Conservation (phyloP, 2,797 vertebrate species). For the Chloroceryle inda region DNA sequence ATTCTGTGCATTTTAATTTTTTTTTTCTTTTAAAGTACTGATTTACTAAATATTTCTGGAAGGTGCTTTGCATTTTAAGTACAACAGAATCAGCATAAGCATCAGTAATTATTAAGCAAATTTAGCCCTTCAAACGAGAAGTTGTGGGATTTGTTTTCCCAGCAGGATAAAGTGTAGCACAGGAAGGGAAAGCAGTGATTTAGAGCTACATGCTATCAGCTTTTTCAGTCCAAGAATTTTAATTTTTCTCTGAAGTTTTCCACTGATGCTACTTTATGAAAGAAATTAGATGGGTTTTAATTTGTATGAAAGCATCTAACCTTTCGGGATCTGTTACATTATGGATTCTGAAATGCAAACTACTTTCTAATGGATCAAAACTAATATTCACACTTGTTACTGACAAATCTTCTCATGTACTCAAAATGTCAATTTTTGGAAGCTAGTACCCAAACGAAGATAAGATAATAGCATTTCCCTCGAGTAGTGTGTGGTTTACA, state of each 20-base stretch:
- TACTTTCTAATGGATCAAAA: background rate
- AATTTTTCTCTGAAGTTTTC: background rate
- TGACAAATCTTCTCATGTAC: background rate
- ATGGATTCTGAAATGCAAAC: background rate
- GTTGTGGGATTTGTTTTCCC: constrained; percentile 11
- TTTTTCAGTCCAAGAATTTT: background rate
- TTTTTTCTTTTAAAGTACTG: fast-evolving
- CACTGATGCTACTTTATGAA: background rate
- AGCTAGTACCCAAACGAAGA: background rate
- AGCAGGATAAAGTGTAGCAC: background rate
- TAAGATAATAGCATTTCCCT: background rate
- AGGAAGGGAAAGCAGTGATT: background rate
- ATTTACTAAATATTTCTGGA: background rate
- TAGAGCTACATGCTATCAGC: background rate
- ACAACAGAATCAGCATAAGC: background rate
- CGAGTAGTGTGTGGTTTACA: background rate
- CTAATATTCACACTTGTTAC: background rate
- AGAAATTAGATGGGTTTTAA: background rate
- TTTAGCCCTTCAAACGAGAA: background rate
- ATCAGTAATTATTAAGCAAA: background rate
- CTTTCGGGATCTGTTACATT: background rate
- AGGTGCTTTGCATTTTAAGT: background rate
- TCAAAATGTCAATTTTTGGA: background rate
- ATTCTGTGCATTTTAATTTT: background rate
- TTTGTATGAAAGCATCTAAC: no score